Conservation (phyloP, 2,888 invertebrate genomes). For the Xanthia togata region DNA sequence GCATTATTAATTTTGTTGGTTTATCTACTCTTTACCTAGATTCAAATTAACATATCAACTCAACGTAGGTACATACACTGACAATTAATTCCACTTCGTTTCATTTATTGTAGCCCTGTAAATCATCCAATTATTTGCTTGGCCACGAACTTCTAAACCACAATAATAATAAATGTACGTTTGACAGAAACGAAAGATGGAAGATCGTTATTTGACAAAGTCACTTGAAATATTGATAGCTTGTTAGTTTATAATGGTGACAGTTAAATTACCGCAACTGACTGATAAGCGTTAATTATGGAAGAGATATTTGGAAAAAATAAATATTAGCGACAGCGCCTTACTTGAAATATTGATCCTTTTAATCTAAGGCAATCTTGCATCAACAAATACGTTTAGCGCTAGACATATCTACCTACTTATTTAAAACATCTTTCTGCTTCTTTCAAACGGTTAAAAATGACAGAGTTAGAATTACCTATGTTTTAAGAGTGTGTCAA, state of each 20-base stretch:
- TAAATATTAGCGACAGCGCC: background rate
- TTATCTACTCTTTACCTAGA: background rate
- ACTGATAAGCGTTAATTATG: constrained; percentile 18
- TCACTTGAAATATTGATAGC: constrained; percentile 36
- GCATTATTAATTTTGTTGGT: background rate
- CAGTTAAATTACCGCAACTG: constrained; percentile 15
- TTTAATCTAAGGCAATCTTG: background rate
- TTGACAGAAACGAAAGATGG: constrained; percentile 40
- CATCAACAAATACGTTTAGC: too few relatives aligned
- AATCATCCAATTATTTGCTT: constrained; percentile 20
- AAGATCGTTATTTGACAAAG: constrained; percentile 25
- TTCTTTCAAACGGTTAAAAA: too few relatives aligned
- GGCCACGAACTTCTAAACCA: constrained; percentile 8
- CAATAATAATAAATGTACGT: constrained; percentile 22
- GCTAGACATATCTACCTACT: background rate
- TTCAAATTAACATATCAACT: background rate
- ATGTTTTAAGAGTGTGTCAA: too few relatives aligned
- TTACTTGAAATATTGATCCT: background rate
- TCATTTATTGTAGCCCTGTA: background rate
- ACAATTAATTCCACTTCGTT: background rate
- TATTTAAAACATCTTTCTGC: too few relatives aligned
- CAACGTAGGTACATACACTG: background rate
- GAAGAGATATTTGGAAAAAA: background rate
- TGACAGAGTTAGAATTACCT: too few relatives aligned
- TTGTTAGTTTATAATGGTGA: constrained; percentile 26